Percentiles rank a stretch among this genome's conserved stretches.
These are phyloP conservation scores for Stegodyphus dumicola DNA, from an alignment of 1,140 invertebrate species.

Conservation along the genomic window DNA sequence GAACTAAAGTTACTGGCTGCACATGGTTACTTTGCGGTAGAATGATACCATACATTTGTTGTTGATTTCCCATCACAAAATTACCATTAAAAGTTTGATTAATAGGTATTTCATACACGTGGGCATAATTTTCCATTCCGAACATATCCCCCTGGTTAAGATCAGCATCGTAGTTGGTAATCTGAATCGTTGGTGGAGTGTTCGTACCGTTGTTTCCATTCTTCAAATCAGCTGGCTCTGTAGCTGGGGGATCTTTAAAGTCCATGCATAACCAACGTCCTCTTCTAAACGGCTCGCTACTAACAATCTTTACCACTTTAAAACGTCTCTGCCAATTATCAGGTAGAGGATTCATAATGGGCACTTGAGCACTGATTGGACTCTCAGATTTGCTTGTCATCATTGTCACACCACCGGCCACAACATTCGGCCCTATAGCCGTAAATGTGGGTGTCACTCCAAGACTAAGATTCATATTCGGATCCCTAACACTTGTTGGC, in stretches of 20 bases:
- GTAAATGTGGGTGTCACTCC: slow-evolving; percentile 42
- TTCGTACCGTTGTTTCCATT: slow-evolving; percentile 4
- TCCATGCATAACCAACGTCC: slow-evolving; percentile 96
- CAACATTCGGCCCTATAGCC: slow-evolving; percentile 27
- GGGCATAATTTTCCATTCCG: slow-evolving; percentile 12
- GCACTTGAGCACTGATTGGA: slow-evolving; percentile 55
- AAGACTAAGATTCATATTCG: slow-evolving; percentile 43
- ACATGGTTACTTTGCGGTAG: slow-evolving; percentile 21
- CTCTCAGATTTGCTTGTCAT: slow-evolving; percentile 56
- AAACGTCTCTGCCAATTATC: slow-evolving; percentile 74
- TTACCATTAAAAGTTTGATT: slow-evolving; percentile 47
- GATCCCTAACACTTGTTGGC: neutral
- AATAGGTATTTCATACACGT: slow-evolving; percentile 52
- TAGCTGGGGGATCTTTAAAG: slow-evolving; percentile 75
- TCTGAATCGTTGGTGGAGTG: slow-evolving; percentile 49
- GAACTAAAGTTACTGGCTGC: slow-evolving; percentile 42
- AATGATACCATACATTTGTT: slow-evolving; percentile 54
- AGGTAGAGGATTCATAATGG: slow-evolving; percentile 50
- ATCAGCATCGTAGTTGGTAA: slow-evolving; percentile 43
- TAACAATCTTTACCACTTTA: slow-evolving; percentile 96
- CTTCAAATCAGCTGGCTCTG: neutral
- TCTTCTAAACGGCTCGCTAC: slow-evolving; percentile 92
- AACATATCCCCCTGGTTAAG: neutral
- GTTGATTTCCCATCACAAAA: slow-evolving; percentile 41
- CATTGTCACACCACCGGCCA: slow-evolving; percentile 51